A percentile compares a stretch with the other conserved stretches of the same genome.
These are phyloP conservation scores for Pseudocheirus occidentalis DNA, from an alignment of 2,797 vertebrate species.

Conservation along the genomic window DNA sequence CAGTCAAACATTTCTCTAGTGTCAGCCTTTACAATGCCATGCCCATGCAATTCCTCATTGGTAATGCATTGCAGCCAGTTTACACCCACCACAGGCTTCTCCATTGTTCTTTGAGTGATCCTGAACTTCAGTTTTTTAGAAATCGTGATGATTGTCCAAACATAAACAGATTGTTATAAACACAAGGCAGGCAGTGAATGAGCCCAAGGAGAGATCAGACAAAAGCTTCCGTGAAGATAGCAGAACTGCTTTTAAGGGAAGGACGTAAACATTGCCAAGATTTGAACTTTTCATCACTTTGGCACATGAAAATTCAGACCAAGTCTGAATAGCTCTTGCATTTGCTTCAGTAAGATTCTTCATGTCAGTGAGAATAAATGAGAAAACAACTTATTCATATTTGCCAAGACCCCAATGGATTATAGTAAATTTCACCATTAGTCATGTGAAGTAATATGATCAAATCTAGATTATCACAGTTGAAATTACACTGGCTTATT, in stretches of 20 bases:
- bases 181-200: background rate
- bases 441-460: constrained; percentile 40
- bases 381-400: background rate
- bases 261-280: constrained; percentile 3
- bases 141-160: background rate
- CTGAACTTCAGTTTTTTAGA: background rate
- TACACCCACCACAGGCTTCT: background rate
- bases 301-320: constrained; percentile 4
- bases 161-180: background rate
- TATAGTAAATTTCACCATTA: background rate
- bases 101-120: background rate
- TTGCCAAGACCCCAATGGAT: constrained; percentile 19
- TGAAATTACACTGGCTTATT: constrained; percentile 22
- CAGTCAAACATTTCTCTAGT: background rate
- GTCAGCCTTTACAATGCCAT: background rate
- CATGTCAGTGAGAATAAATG: constrained; percentile 24
- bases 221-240: background rate
- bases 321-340: background rate
- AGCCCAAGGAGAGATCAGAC: background rate
- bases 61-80: background rate
- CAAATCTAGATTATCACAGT: constrained; percentile 18
- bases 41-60: background rate
- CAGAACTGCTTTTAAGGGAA: constrained; percentile 22
- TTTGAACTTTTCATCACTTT: constrained; percentile 14
- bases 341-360: constrained; percentile 17